phyloP scores from a whole-genome alignment of 2,888 invertebrate genomes.

The Tanypteryx hageni region DNA sequence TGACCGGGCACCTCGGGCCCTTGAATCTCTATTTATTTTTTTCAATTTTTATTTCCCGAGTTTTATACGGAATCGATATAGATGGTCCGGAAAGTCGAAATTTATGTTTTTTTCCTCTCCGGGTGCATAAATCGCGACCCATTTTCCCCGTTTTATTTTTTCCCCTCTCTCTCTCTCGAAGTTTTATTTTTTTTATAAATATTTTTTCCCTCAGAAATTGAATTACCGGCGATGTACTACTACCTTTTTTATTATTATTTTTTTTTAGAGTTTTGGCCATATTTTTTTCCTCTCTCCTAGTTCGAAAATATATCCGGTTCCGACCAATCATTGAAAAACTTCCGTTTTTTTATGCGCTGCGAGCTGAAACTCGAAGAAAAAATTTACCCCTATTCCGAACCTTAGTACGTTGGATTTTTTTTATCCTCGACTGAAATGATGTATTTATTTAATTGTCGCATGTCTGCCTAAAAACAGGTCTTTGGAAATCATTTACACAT shows the following conservation, averaged over 20 bases:
- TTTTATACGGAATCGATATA: not conserved
- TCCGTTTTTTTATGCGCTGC: not conserved
- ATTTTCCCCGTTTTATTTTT: not conserved
- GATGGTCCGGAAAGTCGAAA: not conserved
- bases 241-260: not conserved
- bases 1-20: no score
- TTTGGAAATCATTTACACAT: no score
- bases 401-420: no score
- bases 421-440: no score
- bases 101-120: not conserved
- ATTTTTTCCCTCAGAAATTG: not conserved
- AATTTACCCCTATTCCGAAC: no score
- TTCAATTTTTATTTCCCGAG: not conserved
- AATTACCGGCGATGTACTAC: not conserved
- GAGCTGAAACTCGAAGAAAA: no score
- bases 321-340: conserved; percentile 19
- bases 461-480: no score
- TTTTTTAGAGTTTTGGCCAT: not conserved
- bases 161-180: not conserved
- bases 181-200: not conserved
- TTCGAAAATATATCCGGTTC: not conserved
- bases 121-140: conserved; percentile 20
- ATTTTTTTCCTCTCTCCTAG: not conserved
- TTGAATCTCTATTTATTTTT: not conserved
- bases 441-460: no score